Conservation (phyloP, 2,113 vertebrate genomes). For the Sialia sialis region DNA sequence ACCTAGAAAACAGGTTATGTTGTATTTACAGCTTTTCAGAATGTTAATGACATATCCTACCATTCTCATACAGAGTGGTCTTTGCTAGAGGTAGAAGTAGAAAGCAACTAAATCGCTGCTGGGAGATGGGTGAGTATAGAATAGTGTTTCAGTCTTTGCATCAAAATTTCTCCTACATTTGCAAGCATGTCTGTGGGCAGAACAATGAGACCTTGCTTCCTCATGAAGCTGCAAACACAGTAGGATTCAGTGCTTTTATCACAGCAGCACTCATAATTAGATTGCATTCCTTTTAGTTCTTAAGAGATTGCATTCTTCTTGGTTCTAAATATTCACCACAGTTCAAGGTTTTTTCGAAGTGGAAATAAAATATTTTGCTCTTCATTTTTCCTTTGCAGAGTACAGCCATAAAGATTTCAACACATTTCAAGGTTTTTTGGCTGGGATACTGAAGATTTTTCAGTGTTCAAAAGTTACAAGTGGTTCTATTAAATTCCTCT, state of each 20-base stretch:
- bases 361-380: not conserved
- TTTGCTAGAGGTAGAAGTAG: not conserved
- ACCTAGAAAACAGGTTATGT: not conserved
- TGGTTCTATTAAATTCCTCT: not conserved
- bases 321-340: not conserved
- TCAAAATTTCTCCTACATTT: slow-evolving; percentile 22
- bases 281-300: slow-evolving; percentile 18
- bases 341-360: not conserved
- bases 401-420: not conserved
- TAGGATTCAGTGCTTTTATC: not conserved
- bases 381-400: not conserved
- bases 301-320: not conserved
- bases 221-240: not conserved
- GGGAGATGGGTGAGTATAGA: not conserved
- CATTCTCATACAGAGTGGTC: not conserved
- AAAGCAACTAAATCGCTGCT: not conserved
- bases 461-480: not conserved
- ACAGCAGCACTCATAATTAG: not conserved
- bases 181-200: slow-evolving; percentile 34
- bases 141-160: not conserved
- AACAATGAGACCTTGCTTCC: slow-evolving; percentile 17
- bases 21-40: not conserved
- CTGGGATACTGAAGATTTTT: not conserved
- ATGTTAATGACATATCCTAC: not conserved
- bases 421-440: slow-evolving; percentile 3